Evolutionary conservation across 2,797 vertebrate species (phyloP).

Genomic region (Aerospiza tachiro): DNA sequence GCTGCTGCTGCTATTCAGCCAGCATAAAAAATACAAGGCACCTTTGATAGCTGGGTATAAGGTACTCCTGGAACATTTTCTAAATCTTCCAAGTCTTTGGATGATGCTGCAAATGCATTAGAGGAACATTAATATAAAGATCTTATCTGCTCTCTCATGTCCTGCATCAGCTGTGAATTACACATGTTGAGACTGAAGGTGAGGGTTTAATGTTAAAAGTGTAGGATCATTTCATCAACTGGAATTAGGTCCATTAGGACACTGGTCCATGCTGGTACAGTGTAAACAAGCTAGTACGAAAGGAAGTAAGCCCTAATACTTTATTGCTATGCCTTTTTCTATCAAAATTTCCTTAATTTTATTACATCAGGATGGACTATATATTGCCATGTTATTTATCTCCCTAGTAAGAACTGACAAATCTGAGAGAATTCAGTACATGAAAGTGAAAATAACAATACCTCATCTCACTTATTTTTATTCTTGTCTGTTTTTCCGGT

Average conservation of each 20-base stretch:
- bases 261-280: too few relatives aligned
- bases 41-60: neutral
- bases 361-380: neutral
- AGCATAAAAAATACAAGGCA: neutral
- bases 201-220: neutral
- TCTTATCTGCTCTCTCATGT: neutral
- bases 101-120: neutral
- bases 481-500: neutral
- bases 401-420: neutral
- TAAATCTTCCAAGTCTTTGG: neutral
- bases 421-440: neutral
- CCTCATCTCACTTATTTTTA: neutral
- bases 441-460: neutral
- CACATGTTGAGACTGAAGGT: neutral
- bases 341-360: neutral
- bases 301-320: neutral
- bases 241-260: neutral
- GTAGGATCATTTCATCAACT: neutral
- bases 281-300: neutral
- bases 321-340: neutral
- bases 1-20: neutral
- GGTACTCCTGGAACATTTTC: neutral
- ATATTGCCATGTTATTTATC: neutral
- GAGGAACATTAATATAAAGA: neutral
- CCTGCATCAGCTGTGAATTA: neutral